These are phyloP conservation scores for Siphonodentalium dalli DNA, from an alignment of 2,888 invertebrate species.

Conservation along the genomic window DNA sequence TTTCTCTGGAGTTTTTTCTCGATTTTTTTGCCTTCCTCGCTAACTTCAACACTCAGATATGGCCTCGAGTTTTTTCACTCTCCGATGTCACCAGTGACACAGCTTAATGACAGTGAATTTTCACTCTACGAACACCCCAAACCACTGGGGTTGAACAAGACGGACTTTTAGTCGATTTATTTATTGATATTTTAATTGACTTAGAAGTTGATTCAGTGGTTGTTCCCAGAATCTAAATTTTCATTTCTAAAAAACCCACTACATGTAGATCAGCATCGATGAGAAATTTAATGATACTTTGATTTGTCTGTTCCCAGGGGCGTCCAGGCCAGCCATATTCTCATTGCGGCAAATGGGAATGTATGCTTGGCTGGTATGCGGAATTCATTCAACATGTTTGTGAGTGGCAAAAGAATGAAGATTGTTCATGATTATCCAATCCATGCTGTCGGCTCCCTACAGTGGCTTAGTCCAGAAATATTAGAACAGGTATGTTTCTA, in stretches of 20 bases:
- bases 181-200: no score
- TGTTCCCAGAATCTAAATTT: no score
- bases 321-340: slow-evolving; percentile 82
- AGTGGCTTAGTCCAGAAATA: slow-evolving; percentile 92
- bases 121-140: no score
- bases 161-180: no score
- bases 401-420: slow-evolving; percentile 75
- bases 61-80: no score
- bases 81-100: no score
- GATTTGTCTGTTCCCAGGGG: slow-evolving; percentile 70
- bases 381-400: slow-evolving; percentile 77
- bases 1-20: no score
- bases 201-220: neutral
- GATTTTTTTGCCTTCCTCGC: no score
- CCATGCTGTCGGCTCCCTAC: slow-evolving; percentile 75
- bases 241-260: neutral
- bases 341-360: slow-evolving; percentile 77
- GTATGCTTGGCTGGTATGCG: slow-evolving; percentile 81
- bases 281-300: neutral
- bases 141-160: no score
- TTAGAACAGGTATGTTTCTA: slow-evolving; percentile 75
- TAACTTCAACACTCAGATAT: no score
- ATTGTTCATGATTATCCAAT: slow-evolving; percentile 80
- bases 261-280: neutral
- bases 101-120: no score